These are phyloP conservation scores for Homarus americanus DNA, from an alignment of 1,140 invertebrate species.

Conservation along the genomic window DNA sequence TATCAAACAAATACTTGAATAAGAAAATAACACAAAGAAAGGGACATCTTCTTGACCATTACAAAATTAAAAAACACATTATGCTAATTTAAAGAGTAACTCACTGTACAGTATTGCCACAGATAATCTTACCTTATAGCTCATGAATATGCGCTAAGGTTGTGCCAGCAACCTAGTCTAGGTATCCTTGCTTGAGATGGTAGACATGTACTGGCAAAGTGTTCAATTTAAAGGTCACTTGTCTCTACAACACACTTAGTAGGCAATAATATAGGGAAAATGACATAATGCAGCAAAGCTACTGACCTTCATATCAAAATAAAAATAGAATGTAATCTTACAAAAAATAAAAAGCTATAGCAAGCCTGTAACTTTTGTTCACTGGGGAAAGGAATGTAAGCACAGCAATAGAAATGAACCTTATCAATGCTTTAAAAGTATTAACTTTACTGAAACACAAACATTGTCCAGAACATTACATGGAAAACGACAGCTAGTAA, in stretches of 20 bases:
- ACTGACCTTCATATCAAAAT: constrained; percentile 62
- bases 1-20: not conserved
- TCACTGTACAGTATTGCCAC: constrained; percentile 28
- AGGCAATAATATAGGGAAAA: constrained; percentile 61
- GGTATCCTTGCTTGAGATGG: constrained; percentile 47
- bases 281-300: constrained; percentile 55
- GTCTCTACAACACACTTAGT: constrained; percentile 66
- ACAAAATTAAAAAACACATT: not conserved
- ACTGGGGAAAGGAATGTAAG: constrained; percentile 20
- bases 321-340: constrained; percentile 44
- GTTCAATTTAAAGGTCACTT: constrained; percentile 68
- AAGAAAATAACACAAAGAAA: not conserved
- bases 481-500: constrained; percentile 35
- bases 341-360: constrained; percentile 37
- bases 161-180: constrained; percentile 38
- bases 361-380: constrained; percentile 15
- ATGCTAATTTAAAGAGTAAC: not conserved
- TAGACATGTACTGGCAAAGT: constrained; percentile 58
- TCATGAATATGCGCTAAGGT: constrained; percentile 20
- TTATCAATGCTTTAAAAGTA: constrained; percentile 17
- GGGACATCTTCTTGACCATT: not conserved
- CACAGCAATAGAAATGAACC: constrained; percentile 24
- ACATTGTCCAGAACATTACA: constrained; percentile 19
- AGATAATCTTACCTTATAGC: not conserved
- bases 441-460: constrained; percentile 28